phyloP scores from a whole-genome alignment of 2,888 invertebrate species.

The Drepana falcataria region DNA sequence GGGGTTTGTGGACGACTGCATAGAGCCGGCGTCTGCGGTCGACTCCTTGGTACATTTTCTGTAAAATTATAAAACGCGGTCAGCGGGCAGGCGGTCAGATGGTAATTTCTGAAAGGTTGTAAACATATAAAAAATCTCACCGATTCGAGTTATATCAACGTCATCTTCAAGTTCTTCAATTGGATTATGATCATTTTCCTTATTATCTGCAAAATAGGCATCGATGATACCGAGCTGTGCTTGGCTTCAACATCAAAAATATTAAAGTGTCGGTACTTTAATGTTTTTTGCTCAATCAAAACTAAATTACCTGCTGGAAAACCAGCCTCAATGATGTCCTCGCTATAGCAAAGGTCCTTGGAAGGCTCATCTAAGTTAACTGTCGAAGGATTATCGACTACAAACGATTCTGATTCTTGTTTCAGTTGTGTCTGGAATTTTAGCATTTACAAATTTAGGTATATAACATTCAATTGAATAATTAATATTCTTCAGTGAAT shows the following conservation, averaged over 20 bases:
- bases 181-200: not conserved
- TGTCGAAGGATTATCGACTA: slow-evolving; percentile 5
- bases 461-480: too few species aligned
- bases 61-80: slow-evolving; percentile 5
- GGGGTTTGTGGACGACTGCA: slow-evolving; percentile 54
- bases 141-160: not conserved
- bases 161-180: not conserved
- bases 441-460: not conserved
- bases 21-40: slow-evolving; percentile 26
- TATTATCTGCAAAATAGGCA: not conserved
- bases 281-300: not conserved
- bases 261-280: too few species aligned
- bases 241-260: too few species aligned
- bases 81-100: too few species aligned
- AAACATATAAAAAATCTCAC: not conserved
- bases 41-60: slow-evolving; percentile 23
- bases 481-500: too few species aligned
- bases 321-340: slow-evolving; percentile 21
- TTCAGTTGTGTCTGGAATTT: slow-evolving; percentile 4
- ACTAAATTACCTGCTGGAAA: not conserved
- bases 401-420: slow-evolving; percentile 7
- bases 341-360: slow-evolving; percentile 4
- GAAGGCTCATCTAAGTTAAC: slow-evolving; percentile 5
- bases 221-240: not conserved
- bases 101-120: not conserved